Base-by-base conservation (phyloP, 2,888 invertebrate species). In the Yponomeuta cagnagella region DNA sequence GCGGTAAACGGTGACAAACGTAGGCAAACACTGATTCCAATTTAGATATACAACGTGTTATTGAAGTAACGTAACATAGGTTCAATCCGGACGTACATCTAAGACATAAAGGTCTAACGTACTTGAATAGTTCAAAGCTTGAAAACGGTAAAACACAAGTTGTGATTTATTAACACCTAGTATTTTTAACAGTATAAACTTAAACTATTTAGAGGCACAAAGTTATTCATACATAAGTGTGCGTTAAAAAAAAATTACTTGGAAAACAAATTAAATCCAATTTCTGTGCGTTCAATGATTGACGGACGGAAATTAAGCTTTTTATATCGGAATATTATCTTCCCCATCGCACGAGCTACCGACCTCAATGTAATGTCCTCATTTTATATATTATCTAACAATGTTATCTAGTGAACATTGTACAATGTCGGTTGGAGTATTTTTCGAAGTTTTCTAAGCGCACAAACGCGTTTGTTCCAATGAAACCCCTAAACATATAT, bases 281-380 rank as follows among this genome's bases (percentile, higher is more conserved):
- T 52, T 10, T 12, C 6, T 12, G 10, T 52, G 10, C 3, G 64
- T 30, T 23, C 10, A 31, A 10, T 73, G 72, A 73, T 73, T 72
- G 72, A 73, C 68, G 65, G 69, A 15, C 71, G 74, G 73, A 75
- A 74, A 74, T 75, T 72, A 72, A 65, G 15, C 66, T 73, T 73
- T 68, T 69, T 68, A n/a, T n/a, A 48, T 15, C 12, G 52, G 52
- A 15, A 10, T 58, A 9, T 58, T 58, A 58, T 58, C 52, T 58
- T 12, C 52, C 52, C 52, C 37, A 58, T 58, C 15, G 52, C 43
- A 43, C 43, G 43, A 5, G 43, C 52, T 58, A 8, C 4, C 15
- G 52, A 58, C 52, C 52, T 58, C 52, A 58, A 58, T 58, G 6
- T 58, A 5, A 5, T 58, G 52, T 58, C 52, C 31, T 10, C 10